Evolutionary conservation across 2,888 invertebrate species (phyloP).

Genomic region (Polyommatus icarus): DNA sequence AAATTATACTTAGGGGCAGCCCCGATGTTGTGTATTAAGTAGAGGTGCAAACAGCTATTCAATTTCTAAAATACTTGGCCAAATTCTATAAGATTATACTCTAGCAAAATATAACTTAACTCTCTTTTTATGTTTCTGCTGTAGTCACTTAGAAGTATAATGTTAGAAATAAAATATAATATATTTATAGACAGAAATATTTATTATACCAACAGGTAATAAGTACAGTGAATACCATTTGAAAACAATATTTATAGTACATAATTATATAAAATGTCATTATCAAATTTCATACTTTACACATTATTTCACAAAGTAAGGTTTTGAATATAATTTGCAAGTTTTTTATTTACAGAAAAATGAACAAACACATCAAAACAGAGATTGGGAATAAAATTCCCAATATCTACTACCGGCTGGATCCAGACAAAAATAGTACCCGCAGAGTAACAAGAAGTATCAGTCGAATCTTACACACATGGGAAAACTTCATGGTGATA

Average conservation of each 20-base stretch:
- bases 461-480: constrained; percentile 40
- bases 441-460: constrained; percentile 54
- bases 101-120: too few species aligned
- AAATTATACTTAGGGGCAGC: too few species aligned
- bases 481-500: constrained; percentile 53
- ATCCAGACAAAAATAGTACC: constrained; percentile 36
- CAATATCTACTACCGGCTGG: constrained; percentile 43
- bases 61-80: too few species aligned
- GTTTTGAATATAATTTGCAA: not conserved
- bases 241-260: constrained; percentile 6
- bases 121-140: too few species aligned
- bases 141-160: not conserved
- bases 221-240: constrained; percentile 23
- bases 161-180: constrained; percentile 11
- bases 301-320: not conserved
- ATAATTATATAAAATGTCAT: constrained; percentile 4
- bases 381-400: constrained; percentile 42
- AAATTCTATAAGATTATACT: too few species aligned
- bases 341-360: constrained; percentile 30
- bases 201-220: constrained; percentile 24
- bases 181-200: not conserved
- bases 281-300: not conserved
- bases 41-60: too few species aligned
- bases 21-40: too few species aligned
- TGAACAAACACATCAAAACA: constrained; percentile 21